Base-by-base conservation (phyloP, 2,113 vertebrate species). In the Syrrhaptes paradoxus region DNA sequence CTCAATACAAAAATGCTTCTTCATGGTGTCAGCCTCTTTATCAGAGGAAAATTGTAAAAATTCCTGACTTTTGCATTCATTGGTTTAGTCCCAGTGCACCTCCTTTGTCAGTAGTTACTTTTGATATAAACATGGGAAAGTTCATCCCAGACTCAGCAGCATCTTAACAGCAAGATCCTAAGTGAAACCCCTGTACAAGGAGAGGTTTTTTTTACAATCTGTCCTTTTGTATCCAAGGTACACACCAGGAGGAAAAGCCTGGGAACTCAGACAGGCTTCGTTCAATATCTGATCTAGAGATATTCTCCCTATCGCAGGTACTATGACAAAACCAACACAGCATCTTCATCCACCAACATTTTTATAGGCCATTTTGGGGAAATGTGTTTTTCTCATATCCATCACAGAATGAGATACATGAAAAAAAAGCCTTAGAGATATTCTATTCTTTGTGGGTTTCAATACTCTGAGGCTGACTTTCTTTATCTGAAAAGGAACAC, bases 401-500 rank as follows among this genome's bases (percentile, higher is more conserved):
- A 41, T 68, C 66, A 61, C 38, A 79, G 70, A 94, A 81, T 71
- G 32, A 90, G 57, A 90, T 52, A 76, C 9, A 61, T 29, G 10
- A 24, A 17, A 12, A 8, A 13, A 26, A 28, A 34, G 22, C 45
- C 70, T 85, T 72, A 81, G 24, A 94, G 85, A 88, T 88, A 81
- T 49, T 86, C 31, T 90, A 7, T 92, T 88, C 90, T 90, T 85
- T 92, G 82, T 90, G 68, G 28, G 51, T 89, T 97, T 93, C 92
- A 92, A 88, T 84, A 84, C 85, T 91, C 78, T 78, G 63, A 67
- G 76, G 82, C 88, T 74, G 79, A 77, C 76, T 96, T 94, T 48
- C 86, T 93, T 93, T 96, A 93, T 96, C 96, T 95, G 67, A 63
- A 95, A 93, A 85, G 87, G 91, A 94, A 88, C 90, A 96, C 48